phyloP scores from a whole-genome alignment of 2,888 invertebrate species.

The Dicyrtomina minuta region DNA sequence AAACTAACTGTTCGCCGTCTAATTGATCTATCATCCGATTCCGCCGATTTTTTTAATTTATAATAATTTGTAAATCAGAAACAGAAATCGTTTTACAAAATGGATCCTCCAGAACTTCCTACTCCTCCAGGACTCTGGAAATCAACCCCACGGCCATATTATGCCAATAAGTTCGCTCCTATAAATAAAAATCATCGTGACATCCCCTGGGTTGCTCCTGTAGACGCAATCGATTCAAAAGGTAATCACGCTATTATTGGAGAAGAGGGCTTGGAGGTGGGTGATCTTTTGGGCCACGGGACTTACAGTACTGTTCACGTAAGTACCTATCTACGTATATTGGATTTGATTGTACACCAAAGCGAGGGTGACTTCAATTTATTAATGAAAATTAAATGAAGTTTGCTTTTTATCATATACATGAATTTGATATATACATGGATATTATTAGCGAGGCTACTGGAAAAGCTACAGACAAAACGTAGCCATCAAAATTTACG shows the following conservation, averaged over 20 bases:
- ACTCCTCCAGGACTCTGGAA: constrained; percentile 58
- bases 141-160: constrained; percentile 19
- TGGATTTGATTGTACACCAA: not conserved
- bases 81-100: too few relatives aligned
- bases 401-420: not conserved
- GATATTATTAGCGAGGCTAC: constrained; percentile 23
- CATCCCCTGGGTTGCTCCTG: constrained; percentile 6
- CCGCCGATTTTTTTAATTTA: too few relatives aligned
- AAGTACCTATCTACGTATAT: not conserved
- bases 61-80: too few relatives aligned
- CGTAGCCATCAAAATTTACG: constrained; percentile 35
- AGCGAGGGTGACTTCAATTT: too few relatives aligned
- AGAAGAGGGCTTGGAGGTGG: constrained; percentile 20
- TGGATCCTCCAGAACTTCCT: constrained; percentile 1
- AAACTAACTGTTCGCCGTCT: too few relatives aligned
- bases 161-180: not conserved
- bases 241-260: not conserved
- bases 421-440: not conserved
- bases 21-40: too few relatives aligned
- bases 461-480: constrained; percentile 24
- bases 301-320: constrained; percentile 24
- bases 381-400: too few relatives aligned
- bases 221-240: not conserved
- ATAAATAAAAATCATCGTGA: constrained; percentile 22
- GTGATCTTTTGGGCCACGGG: constrained; percentile 9